Conservation (phyloP, 2,888 invertebrate genomes). For the Acanthacorydalis orientalis region DNA sequence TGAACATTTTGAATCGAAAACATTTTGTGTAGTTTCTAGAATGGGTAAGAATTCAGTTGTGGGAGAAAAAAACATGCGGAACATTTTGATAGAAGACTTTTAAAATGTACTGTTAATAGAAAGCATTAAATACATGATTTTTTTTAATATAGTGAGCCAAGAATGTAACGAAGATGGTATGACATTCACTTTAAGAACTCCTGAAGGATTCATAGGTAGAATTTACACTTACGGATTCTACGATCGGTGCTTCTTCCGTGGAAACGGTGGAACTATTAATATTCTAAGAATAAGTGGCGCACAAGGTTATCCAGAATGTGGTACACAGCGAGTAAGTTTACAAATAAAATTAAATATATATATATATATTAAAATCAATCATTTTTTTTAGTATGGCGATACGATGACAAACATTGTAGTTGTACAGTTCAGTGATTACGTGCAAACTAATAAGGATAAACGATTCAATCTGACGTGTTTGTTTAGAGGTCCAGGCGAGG, state of each 20-base stretch:
- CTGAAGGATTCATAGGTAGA: conserved; percentile 76
- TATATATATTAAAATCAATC: not conserved
- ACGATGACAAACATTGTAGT: conserved; percentile 89
- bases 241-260: conserved; percentile 79
- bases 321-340: conserved; percentile 56
- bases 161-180: conserved; percentile 87
- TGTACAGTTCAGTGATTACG: conserved; percentile 84
- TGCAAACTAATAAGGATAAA: conserved; percentile 80
- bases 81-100: too few relatives aligned
- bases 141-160: conserved; percentile 55
- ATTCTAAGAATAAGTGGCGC: conserved; percentile 73
- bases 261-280: conserved; percentile 72
- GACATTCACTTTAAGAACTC: conserved; percentile 78
- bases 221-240: conserved; percentile 88
- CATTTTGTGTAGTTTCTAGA: too few relatives aligned
- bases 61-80: too few relatives aligned
- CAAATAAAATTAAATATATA: not conserved
- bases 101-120: too few relatives aligned
- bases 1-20: too few relatives aligned
- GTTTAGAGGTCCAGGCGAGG: conserved; percentile 81
- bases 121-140: not conserved
- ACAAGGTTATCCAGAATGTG: conserved; percentile 87
- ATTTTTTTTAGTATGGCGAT: conserved; percentile 46
- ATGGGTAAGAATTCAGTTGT: too few relatives aligned
- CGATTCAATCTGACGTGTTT: conserved; percentile 85